Evolutionary conservation across 1,140 invertebrate species (phyloP), one percentile per base, ranked within the genome.

Genomic region (Aricia agestis): DNA sequence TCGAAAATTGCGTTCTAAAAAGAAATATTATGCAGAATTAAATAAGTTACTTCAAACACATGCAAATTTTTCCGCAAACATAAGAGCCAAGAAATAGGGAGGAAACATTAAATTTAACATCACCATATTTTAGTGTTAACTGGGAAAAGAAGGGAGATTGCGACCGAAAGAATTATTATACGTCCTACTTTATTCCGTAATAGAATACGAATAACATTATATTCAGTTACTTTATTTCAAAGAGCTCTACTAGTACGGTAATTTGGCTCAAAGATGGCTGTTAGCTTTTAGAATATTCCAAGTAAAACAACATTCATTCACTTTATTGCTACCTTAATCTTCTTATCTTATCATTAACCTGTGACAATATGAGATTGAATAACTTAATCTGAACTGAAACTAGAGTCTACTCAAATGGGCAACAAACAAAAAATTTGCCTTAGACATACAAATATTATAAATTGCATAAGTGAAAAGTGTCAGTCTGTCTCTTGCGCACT

Each of bases 141-240:
- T 52, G 45, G 9, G 45, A 52, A 52, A 52, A 52, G 45, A 52
- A 52, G 45, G 45, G 45, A 52, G 45, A 52, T 52, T 15, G 45
- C 45, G 45, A 52, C 45, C 45, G 45, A 52, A 52, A 52, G 45
- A 52, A 52, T 52, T 52, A 52, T 52, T 52, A 52, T 52, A 52
- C 13, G 45, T 52, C 45, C 9, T 15, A 52, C 45, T 52, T 52
- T 52, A 52, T 13, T 52, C 45, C 45, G 45, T 52, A 52, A 52
- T 52, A 52, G 45, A 52, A 52, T 52, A 52, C 45, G 45, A 52
- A 52, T 52, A 52, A 15, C 10, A 36, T 36, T 36, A 52, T 52
- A 52, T 52, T 52, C 45, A 13, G 45, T 52, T 52, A 52, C 45
- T 52, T 52, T 52, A 52, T 52, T 15, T 52, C 45, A 13, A 52